These are phyloP conservation scores for Leucosticte australis DNA, from an alignment of 2,113 vertebrate genomes.

Conservation along the genomic window DNA sequence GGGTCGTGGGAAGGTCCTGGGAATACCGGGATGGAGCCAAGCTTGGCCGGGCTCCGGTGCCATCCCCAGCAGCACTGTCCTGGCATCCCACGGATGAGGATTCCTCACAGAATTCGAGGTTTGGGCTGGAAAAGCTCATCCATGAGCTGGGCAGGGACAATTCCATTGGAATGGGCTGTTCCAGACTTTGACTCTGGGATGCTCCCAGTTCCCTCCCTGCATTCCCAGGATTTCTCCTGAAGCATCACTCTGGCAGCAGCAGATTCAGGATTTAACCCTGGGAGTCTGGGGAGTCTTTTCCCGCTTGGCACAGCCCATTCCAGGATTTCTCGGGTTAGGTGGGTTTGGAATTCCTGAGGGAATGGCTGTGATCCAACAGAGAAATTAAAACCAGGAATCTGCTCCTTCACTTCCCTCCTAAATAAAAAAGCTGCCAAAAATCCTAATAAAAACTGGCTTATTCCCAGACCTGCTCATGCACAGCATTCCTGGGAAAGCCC, in stretches of 20 bases:
- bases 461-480: background rate
- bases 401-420: background rate
- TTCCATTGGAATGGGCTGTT: background rate
- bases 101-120: background rate
- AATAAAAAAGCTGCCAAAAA: background rate
- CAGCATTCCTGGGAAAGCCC: background rate
- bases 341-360: background rate
- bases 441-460: accelerated
- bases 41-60: accelerated
- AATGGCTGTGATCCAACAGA: background rate
- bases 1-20: slow-evolving; percentile 73
- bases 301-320: background rate
- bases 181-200: no score
- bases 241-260: background rate
- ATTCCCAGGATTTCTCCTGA: background rate
- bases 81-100: accelerated
- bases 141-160: background rate
- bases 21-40: slow-evolving; percentile 27
- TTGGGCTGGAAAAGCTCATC: background rate
- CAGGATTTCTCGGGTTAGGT: background rate
- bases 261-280: background rate
- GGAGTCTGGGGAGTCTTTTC: background rate
- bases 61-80: accelerated
- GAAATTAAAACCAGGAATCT: background rate
- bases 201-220: background rate